Conservation (phyloP, 2,888 invertebrate species). For the Hemistola chrysoprasaria region DNA sequence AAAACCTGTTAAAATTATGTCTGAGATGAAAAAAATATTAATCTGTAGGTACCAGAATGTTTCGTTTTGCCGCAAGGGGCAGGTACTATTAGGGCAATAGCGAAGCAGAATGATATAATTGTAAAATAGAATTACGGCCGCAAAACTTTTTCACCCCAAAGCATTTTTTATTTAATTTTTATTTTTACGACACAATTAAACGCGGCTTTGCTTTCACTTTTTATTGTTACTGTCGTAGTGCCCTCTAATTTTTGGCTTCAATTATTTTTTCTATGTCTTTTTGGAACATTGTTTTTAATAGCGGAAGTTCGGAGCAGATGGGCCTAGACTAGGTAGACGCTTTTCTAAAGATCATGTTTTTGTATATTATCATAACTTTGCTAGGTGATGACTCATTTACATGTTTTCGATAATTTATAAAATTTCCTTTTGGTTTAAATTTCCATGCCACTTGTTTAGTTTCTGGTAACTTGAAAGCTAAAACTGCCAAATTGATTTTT, state of each 20-base stretch:
- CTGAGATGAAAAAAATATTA: too few relatives aligned
- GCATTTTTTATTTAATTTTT: slow-evolving; percentile 80
- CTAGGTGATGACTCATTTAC: not conserved
- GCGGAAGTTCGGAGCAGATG: slow-evolving; percentile 41
- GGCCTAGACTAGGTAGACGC: slow-evolving; percentile 20
- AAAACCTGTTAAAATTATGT: too few relatives aligned
- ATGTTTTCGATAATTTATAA: too few relatives aligned
- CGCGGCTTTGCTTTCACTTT: slow-evolving; percentile 80
- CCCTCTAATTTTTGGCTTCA: slow-evolving; percentile 79
- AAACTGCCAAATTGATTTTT: too few relatives aligned
- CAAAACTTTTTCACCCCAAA: slow-evolving; percentile 74
- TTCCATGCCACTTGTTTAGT: too few relatives aligned
- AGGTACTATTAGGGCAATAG: slow-evolving; percentile 60
- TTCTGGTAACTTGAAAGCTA: too few relatives aligned
- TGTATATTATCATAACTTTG: slow-evolving; percentile 4
- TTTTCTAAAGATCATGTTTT: slow-evolving; percentile 28
- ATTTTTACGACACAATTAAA: slow-evolving; percentile 81
- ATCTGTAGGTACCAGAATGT: not conserved
- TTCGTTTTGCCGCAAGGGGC: slow-evolving; percentile 49
- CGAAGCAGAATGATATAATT: slow-evolving; percentile 69
- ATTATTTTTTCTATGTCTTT: slow-evolving; percentile 72
- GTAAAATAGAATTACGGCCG: slow-evolving; percentile 66
- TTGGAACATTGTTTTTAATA: slow-evolving; percentile 75
- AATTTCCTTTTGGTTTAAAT: too few relatives aligned
- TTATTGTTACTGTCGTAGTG: slow-evolving; percentile 79